Evolutionary conservation across 1,140 invertebrate genomes (phyloP), one percentile per base, ranked within the genome.

Genomic region (Ylistrum balloti): DNA sequence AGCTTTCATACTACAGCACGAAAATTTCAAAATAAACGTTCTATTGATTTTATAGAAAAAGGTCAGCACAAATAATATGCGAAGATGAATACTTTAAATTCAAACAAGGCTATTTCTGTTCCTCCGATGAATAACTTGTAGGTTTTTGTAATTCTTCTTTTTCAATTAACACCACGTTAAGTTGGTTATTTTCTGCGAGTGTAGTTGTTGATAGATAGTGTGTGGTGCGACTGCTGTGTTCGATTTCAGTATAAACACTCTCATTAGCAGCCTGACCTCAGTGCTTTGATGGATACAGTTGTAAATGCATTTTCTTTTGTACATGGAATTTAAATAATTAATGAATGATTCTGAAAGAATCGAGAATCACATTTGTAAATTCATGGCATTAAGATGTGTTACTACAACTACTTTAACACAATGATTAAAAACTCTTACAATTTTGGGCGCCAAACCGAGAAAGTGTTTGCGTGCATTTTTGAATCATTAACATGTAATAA

Each of bases 271-370:
- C 56, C 56, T 28, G 56, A 74, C 56, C 56, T 74, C 56, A 1
- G 2, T 28, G 56, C 56, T 74, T 74, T 74, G 56, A 74, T 74
- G 56, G n/a, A 74, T 74, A 74, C n/a, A 74, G 56, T 74, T 74
- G 56, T 74, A 74, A 74, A 74, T 74, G 56, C 56, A 74, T 74
- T 74, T 74, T 74, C 56, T 74, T 74, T 74, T 74, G 56, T 74
- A 74, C 56, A 74, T 74, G 56, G 56, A 74, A 74, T 74, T 74
- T 74, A 74, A 74, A 74, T 74, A 74, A 74, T 74, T 74, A 74
- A 74, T 74, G 56, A 74, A 74, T 74, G 56, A 74, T 74, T 74
- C 56, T 74, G 56, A 74, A 74, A 74, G 56, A 74, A 74, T 74
- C n/a, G 56, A 74, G 56, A 74, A 74, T n/a, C 56, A 74, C 56